Base-by-base conservation (phyloP, 2,797 vertebrate species). In the Gephyroberyx darwinii region DNA sequence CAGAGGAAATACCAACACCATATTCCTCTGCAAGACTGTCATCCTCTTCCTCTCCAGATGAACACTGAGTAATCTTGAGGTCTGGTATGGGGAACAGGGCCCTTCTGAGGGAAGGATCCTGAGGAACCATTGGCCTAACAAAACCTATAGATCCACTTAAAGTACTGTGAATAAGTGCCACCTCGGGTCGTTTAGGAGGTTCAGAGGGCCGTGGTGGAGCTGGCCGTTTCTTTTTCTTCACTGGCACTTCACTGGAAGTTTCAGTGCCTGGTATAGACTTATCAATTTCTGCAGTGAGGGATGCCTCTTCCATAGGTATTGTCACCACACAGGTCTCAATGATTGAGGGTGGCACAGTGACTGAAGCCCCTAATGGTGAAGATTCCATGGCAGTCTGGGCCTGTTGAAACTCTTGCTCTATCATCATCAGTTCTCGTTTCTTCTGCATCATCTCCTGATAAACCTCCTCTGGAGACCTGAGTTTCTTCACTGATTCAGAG, bases 31-130 rank as follows among this genome's bases (percentile, higher is more conserved):
- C 92, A 88, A 92, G 93, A 95, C 91, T 96, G 88, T 91, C 94
- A 92, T 98, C 96, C 83, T 98, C 96, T 65, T 95, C 95, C 88
- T 99, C 98, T 74, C 94, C 89, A 85, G 98, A 98, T 82, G 98
- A 99, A 89, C 98, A 98, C 71, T 98, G 97, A 19, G 98, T 99
- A 90, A 99, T 99, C 92, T 96, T 99, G 77, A 99, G 96, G 88
- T 99, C 97, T 80, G 98, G 98, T 90, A 99, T 98, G 57, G 96
- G 96, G 71, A 96, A 96, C 35, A 96, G 91, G 80, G 94, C 54
- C 69, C 95, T 96, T 84, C 90, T 94, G 13, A 91, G 89, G 50
- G 92, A 85, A 74, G 94, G 83, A 83, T 92, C 94, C 81, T 94
- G 89, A 77, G 93, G 92, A 85, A 94, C 87, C 77, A 92, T 92